Percentiles rank a stretch among this genome's conserved stretches.
Evolutionary conservation across 1,140 invertebrate genomes (phyloP).

Genomic region (Brachionus koreanus): DNA sequence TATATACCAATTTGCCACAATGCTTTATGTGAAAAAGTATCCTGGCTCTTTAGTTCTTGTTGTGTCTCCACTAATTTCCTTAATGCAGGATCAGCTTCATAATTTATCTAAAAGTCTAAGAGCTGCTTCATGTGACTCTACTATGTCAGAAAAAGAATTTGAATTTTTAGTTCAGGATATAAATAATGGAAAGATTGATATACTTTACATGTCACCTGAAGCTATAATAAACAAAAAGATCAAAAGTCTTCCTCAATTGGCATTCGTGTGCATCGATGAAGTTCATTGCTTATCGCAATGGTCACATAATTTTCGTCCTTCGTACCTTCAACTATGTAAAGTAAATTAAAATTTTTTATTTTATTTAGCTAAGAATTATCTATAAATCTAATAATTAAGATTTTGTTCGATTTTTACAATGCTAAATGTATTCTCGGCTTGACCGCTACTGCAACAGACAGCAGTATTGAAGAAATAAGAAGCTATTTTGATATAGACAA

Average conservation of each 20-base stretch:
- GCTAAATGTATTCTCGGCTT: conserved; percentile 76
- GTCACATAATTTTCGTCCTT: conserved; percentile 96
- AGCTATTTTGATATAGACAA: conserved; percentile 69
- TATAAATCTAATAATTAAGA: conserved; percentile 63
- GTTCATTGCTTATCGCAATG: conserved; percentile 96
- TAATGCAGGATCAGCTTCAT: conserved; percentile 65
- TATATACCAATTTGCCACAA: conserved; percentile 33
- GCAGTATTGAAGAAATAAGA: conserved; percentile 17
- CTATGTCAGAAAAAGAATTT: not conserved
- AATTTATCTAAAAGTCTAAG: conserved; percentile 62
- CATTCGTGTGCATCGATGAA: conserved; percentile 80
- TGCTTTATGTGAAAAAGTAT: conserved; percentile 1
- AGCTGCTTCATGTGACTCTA: conserved; percentile 69
- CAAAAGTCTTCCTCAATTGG: conserved; percentile 59
- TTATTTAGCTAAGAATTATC: not conserved
- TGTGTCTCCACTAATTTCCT: conserved; percentile 67
- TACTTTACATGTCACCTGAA: conserved; percentile 35
- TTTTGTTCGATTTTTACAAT: conserved; percentile 81
- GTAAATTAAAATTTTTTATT: not conserved
- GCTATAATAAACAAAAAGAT: conserved; percentile 69
- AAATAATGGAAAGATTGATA: conserved; percentile 21
- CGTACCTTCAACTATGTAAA: conserved; percentile 71
- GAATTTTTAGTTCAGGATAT: conserved; percentile 5
- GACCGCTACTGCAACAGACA: conserved; percentile 77
- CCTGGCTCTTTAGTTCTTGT: conserved; percentile 63